These are phyloP conservation scores for Etia nguti DNA, from an alignment of 2,113 vertebrate species.

Conservation along the genomic window DNA sequence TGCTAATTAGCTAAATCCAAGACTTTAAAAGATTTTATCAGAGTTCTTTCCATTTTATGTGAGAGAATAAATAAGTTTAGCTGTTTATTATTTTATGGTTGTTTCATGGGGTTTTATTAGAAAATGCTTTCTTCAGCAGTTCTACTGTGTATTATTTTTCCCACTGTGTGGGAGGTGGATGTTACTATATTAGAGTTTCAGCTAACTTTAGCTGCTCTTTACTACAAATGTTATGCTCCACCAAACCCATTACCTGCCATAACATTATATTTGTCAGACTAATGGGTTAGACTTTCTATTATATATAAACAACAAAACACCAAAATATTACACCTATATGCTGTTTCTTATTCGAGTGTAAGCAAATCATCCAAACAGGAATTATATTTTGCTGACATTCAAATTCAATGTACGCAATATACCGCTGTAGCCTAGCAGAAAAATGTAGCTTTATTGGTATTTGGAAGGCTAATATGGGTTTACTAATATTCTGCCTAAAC, in stretches of 20 bases:
- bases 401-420: neutral
- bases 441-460: neutral
- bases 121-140: neutral
- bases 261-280: neutral
- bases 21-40: neutral
- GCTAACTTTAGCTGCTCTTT: neutral
- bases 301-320: neutral
- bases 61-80: neutral
- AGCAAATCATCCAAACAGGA: neutral
- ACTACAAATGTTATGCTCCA: neutral
- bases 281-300: neutral
- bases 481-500: neutral
- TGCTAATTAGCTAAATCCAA: neutral
- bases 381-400: neutral
- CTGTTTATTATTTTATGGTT: neutral
- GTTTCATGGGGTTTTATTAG: neutral
- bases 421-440: neutral
- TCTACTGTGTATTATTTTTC: neutral
- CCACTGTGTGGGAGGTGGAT: neutral
- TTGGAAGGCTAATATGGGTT: neutral
- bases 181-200: neutral
- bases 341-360: neutral
- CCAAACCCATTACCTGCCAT: neutral
- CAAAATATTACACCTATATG: neutral
- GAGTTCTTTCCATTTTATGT: neutral